Percentiles rank a stretch among this genome's conserved stretches.
These are phyloP conservation scores for Tipula lateralis DNA, from an alignment of 2,888 invertebrate species.

Conservation along the genomic window DNA sequence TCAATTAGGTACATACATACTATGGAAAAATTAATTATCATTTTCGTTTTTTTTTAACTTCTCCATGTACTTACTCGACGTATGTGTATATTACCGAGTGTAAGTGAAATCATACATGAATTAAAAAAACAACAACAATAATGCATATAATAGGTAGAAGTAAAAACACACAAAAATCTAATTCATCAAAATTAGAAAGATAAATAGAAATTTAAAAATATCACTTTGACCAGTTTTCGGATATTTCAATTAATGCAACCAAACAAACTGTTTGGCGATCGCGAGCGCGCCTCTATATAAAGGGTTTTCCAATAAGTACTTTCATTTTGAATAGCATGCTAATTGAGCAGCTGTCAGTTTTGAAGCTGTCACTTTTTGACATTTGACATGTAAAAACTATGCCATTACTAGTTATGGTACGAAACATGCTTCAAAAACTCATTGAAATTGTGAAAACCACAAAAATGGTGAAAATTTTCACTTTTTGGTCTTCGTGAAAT, in stretches of 20 bases:
- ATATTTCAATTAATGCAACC: not conserved
- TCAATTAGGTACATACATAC: not conserved
- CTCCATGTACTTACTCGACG: not conserved
- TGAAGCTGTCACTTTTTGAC: too few species aligned
- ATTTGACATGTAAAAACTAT: too few species aligned
- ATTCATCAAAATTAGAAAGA: constrained; percentile 24
- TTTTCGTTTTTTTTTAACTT: not conserved
- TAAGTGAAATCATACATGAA: not conserved
- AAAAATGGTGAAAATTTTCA: too few species aligned
- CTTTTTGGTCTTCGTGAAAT: too few species aligned
- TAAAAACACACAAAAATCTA: not conserved
- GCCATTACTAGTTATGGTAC: too few species aligned
- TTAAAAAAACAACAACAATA: not conserved
- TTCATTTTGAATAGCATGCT: too few species aligned
- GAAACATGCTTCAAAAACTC: too few species aligned
- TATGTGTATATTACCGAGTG: not conserved
- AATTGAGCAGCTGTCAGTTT: too few species aligned
- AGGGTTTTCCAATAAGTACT: too few species aligned
- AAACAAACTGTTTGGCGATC: not conserved
- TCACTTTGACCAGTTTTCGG: constrained; percentile 19
- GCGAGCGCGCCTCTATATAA: not conserved
- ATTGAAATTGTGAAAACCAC: too few species aligned
- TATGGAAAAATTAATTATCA: constrained; percentile 11
- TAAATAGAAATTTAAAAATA: constrained; percentile 20
- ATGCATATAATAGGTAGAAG: not conserved